Evolutionary conservation across 2,113 vertebrate species (phyloP).

Genomic region (Hyaena hyaena): DNA sequence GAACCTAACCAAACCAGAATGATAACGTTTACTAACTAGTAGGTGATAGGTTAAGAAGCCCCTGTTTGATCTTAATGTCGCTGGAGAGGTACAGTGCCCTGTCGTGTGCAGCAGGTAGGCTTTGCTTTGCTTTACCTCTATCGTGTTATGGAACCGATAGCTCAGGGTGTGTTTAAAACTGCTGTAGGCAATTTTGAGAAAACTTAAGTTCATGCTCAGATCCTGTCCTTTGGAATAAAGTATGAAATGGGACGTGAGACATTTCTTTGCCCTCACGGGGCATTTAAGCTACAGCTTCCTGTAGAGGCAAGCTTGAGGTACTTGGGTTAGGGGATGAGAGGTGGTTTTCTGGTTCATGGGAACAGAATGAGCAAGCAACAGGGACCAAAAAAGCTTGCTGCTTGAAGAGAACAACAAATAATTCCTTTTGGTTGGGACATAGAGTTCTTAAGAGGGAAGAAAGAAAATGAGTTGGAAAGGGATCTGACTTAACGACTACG

Average conservation of each 20-base stretch:
- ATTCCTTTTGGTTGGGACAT: neutral
- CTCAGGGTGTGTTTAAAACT: neutral
- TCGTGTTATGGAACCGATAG: neutral
- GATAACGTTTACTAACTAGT: neutral
- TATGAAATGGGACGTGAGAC: neutral
- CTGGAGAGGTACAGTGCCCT: accelerated
- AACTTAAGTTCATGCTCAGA: neutral
- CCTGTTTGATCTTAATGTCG: neutral
- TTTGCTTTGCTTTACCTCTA: too few species aligned
- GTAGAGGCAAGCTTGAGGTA: neutral
- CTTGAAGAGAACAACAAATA: neutral
- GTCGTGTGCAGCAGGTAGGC: accelerated
- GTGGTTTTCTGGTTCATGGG: neutral
- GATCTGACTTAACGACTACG: neutral
- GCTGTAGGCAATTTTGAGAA: neutral
- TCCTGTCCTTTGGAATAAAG: neutral
- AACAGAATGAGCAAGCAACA: neutral
- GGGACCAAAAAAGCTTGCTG: neutral
- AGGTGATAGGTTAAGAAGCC: neutral
- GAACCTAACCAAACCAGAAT: neutral
- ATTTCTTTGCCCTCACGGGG: neutral
- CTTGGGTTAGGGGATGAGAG: neutral
- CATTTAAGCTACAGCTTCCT: neutral
- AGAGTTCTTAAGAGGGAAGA: neutral
- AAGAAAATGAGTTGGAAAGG: neutral